Base-by-base conservation (phyloP, 2,113 vertebrate genomes). In the Cyrtonyx montezumae region DNA sequence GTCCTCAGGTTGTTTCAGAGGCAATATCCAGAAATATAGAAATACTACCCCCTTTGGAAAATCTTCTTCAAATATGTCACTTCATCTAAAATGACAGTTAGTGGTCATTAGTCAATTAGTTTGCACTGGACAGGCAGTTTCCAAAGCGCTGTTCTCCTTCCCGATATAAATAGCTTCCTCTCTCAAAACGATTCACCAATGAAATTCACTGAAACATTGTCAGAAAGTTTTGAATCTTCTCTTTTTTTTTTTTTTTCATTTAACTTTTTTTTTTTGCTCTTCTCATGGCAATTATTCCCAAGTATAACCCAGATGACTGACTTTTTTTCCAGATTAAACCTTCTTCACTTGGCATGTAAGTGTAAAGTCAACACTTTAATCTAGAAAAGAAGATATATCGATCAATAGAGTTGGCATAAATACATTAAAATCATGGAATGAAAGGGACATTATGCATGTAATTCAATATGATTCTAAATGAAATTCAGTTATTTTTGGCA, bases 311-410 rank as follows among this genome's bases (percentile, higher is more conserved):
- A 26, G 37, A 83, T 51, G 36, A 40, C 34, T 55, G 2, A 42
- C 1, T 36, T 45, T 78, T 10, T 79, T 36, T 25, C 32, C 65
- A 34, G 36, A 79, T 67, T 0, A 0, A 45, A 73, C 43, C 48
- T 45, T 49, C 26, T 82, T 56, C 14, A 58, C 26, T 8, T 55
- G 5, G 6, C 75, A 16, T 73, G 36, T 45, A 77, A 51, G 42
- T 34, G 43, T 78, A 74, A 7, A 70, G 36, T 53, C 58, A 67
- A 10, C 23, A 19, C 42, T 30, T 77, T 43, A 62, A 15, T 28
- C 0, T 5, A 53, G 58, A 75, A 63, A 70, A 73, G 14, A 62
- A 73, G 23, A 4, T 74, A 65, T 51, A 77, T 53, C 73, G 37
- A 11, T 51, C 68, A 61, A 10, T 65, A 87, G 1, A 59, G 37